A percentile compares a stretch with the other conserved stretches of the same genome.
Evolutionary conservation across 2,113 vertebrate genomes (phyloP).

Genomic region (Cyprinodon tularosa): DNA sequence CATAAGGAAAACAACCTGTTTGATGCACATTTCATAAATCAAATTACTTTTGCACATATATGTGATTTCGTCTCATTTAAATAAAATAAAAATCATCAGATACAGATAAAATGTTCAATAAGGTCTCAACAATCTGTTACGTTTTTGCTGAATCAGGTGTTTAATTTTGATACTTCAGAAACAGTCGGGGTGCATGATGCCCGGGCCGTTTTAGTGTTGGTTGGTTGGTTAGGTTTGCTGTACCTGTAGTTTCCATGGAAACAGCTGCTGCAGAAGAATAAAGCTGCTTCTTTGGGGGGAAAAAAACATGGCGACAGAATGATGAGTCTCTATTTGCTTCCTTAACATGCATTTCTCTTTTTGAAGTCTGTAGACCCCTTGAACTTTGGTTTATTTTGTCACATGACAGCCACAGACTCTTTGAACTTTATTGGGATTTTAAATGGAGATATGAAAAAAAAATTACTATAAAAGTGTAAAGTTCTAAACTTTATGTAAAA

Average conservation of each 20-base stretch:
- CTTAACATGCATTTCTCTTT: neutral
- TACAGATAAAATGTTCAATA: too few species aligned
- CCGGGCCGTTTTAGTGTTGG: too few species aligned
- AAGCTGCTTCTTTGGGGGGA: neutral
- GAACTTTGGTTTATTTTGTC: too few species aligned
- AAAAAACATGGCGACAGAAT: neutral
- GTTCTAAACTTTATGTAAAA: too few species aligned
- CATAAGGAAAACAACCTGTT: too few species aligned
- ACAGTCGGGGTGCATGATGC: too few species aligned
- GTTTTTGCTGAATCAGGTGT: neutral
- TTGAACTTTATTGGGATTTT: neutral
- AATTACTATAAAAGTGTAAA: too few species aligned
- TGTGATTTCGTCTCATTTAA: too few species aligned
- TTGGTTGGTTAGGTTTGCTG: neutral
- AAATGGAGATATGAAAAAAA: neutral
- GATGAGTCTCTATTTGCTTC: too few species aligned
- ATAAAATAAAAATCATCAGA: too few species aligned
- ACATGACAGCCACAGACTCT: neutral
- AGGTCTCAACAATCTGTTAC: neutral
- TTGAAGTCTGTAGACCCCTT: neutral
- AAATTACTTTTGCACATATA: neutral
- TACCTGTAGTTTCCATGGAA: conserved; percentile 3
- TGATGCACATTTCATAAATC: too few species aligned
- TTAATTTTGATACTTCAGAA: too few species aligned
- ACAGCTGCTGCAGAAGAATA: neutral